These are phyloP conservation scores for Orthonevra nobilis DNA, from an alignment of 2,888 invertebrate genomes.

Conservation along the genomic window DNA sequence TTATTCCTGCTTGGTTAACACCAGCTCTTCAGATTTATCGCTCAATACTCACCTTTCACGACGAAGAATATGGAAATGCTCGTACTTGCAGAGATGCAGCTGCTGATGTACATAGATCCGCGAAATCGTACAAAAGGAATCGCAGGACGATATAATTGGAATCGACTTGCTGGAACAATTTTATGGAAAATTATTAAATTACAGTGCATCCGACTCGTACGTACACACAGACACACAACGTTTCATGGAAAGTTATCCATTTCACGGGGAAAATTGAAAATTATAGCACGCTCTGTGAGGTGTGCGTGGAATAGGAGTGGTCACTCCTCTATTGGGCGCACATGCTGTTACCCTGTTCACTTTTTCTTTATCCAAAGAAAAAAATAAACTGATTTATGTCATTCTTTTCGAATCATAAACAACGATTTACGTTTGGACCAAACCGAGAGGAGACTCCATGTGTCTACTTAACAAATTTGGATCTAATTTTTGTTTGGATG, in stretches of 20 bases:
- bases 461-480: constrained; percentile 45
- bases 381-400: constrained; percentile 55
- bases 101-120: too few species aligned
- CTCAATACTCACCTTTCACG: constrained; percentile 64
- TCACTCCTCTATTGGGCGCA: constrained; percentile 46
- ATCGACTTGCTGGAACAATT: constrained; percentile 43
- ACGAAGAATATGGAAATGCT: constrained; percentile 39
- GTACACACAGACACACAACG: too few species aligned
- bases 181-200: constrained; percentile 67
- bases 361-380: too few species aligned
- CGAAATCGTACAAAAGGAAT: constrained; percentile 40
- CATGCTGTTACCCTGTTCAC: constrained; percentile 37
- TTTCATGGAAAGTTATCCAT: constrained; percentile 58
- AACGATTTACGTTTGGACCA: constrained; percentile 38
- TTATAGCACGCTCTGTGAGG: constrained; percentile 21
- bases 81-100: constrained; percentile 23
- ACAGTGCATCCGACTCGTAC: constrained; percentile 23
- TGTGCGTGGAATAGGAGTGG: constrained; percentile 19
- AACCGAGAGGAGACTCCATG: background rate
- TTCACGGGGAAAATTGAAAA: constrained; percentile 65
- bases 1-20: constrained; percentile 1
- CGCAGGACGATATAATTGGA: constrained; percentile 61
- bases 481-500: constrained; percentile 36
- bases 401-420: constrained; percentile 53
- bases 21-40: constrained; percentile 55